Evolutionary conservation across 1,140 invertebrate genomes (phyloP), one percentile per base, ranked within the genome.

Genomic region (Elymnias hypermnestra): DNA sequence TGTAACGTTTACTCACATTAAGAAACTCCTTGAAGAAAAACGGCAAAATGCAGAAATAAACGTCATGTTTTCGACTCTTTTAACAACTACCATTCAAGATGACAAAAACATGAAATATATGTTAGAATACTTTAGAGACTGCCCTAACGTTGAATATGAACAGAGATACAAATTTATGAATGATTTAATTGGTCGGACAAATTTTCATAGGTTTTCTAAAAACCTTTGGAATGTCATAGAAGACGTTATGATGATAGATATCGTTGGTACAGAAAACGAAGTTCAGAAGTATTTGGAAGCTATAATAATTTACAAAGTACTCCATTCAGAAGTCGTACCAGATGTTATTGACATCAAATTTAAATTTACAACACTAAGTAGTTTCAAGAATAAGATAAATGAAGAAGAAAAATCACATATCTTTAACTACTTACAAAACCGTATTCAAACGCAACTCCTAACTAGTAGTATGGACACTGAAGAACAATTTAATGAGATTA

Each of bases 351-450:
- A 57, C 23, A 51, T 72, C 1, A 56, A 63, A 51, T 71, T 77
- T 48, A 17, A 46, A 9, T 72, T 71, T 56, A 46, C 53, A 26
- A 53, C 64, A 21, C 57, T 79, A 7, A 62, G 60, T 38, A 18
- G 21, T 1, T 60, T 57, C 10, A 54, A 55, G 38, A 62, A 31
- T 10, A 63, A 64, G 40, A 17, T 76, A 3, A 45, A 57, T n/a
- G 6, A 48, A 14, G 46, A 56, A 40, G 61, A 75, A 38, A 53
- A 64, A 49, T 41, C 53, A 29, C 43, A 53, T 41, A 18, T 82
- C 22, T 77, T 79, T 40, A 49, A 36, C 9, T 77, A 61, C 31
- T 53, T 79, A 21, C 63, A 54, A 25, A 62, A 69, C 26, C 13
- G 50, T 9, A 38, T 64, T 15, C 28, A 47, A 13, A 39, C 18